Evolutionary conservation across 2,797 vertebrate genomes (phyloP), one percentile per base, ranked within the genome.

Genomic region (Centropyge bicolor): DNA sequence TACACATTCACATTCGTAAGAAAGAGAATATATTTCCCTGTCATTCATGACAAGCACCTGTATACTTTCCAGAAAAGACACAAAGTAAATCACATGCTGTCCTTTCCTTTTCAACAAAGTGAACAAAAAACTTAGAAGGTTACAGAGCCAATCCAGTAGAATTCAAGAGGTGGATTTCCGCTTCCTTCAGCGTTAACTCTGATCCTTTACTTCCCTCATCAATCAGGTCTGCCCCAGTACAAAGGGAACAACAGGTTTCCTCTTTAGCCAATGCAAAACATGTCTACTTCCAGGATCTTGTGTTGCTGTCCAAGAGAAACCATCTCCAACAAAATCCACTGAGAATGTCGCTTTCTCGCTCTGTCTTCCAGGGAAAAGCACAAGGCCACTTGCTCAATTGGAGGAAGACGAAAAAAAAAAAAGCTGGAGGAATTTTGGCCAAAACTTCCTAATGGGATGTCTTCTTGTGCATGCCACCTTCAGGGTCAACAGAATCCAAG

Each of bases 401-500:
- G 8, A 76, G 38, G 49, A 79, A n/a, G 49, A 76, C 63, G 81
- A 71, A 68, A 79, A 27, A 63, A 51, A 46, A 71, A 81, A 40
- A 68, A 56, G 51, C 66, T 2, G 3, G 46, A 56, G 31, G 54
- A 70, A 59, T 78, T 78, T 65, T 71, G 69, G 66, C 77, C 49
- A 81, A 85, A 84, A 57, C 41, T 16, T 78, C 20, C 19, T 31
- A 71, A 75, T 43, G 70, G 74, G 82, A 76, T 65, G 74, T 84
- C 77, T 89, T 72, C 46, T 43, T 78, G 63, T 78, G 84, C 74
- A 90, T 90, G 70, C 81, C 85, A 82, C 66, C 59, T 74, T 71
- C 76, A 68, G 85, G 81, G 80, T 87, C 79, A 82, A 86, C 82
- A 76, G 71, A 82, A 82, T 88, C 77, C 78, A 75, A 78, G 84